Evolutionary conservation across 2,113 vertebrate species (phyloP), one percentile per base, ranked within the genome.

Genomic region (Rattus norvegicus): DNA sequence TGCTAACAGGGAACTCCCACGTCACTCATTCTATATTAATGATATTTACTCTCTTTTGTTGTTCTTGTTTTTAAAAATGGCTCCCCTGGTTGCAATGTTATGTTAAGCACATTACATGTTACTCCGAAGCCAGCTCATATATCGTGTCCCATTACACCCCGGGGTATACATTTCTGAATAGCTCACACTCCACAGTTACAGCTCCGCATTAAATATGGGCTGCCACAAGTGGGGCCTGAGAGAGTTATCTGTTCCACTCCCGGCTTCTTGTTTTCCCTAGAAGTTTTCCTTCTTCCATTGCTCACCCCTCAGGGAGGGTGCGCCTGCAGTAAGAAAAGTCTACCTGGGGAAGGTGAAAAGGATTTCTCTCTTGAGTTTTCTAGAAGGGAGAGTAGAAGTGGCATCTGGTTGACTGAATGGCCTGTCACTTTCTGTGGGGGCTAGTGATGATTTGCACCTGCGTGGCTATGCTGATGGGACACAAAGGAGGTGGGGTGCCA

Each of bases 1-100:
- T 52, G 65, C 91, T 97, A 76, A 19, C 83, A 69, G 79, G 88
- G 70, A 95, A 90, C 91, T 92, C 95, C 97, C 97, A 84, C 1
- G 14, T 97, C 97, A 97, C 95, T 96, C 96, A 93, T 94, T 95
- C 75, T 63, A 36, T 83, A 91, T 92, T 95, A 92, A 88, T 91
- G 97, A 77, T 95, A 93, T 95, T 97, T 97, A 97, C 89, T 97
- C 91, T 93, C 87, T 56, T 85, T 96, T 2, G 0, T 93, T 96
- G 92, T 97, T 96, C 95, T 96, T 59, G 36, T 96, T 95, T 90
- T 97, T 61, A 98, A 97, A 97, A 95, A 97, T 79, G 54, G 59
- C 76, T 97, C 96, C 97, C 97, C 93, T 96, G 97, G 87, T 96
- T 97, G 90, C 97, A 97, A 77, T 97, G 95, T 97, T 97, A 98